Base-by-base conservation (phyloP, 2,888 invertebrate genomes). In the Lamellibrachia columna region DNA sequence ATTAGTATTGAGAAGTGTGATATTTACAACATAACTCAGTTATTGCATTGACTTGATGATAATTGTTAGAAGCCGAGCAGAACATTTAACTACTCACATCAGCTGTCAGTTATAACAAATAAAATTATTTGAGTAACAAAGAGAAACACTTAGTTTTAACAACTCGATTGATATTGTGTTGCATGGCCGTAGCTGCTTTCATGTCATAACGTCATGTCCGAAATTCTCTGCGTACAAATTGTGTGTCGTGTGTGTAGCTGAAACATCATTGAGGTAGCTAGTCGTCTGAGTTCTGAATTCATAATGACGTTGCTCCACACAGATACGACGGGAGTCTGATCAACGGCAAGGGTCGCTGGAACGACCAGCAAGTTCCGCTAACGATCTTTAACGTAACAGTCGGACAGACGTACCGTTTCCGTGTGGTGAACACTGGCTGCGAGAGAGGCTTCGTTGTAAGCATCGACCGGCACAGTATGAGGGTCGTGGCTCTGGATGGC, bases 401-500 rank as follows among this genome's bases (percentile, higher is more conserved):
- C 0, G 92, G 92, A 3, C 60, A 90, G 55, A 91, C 28, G n/a
- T 92, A 93, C 90, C 22, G 75, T 3, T 75, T 22, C 3, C 75
- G 75, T 22, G 22, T 22, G 15, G n/a, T 6, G 15, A 75, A 75
- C 75, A 75, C 75, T 3, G n/a, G 75, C 75, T 15, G 22, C 6
- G 75, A 75, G 75, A 75, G 75, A 75, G 75, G 75, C 4, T 75
- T 75, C 75, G 15, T 75, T 53, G 91, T 94, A 11, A 93, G 93
- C 53, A 92, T 94, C 2, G 94, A 94, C 92, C 90, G 90, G 8
- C 94, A 94, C 55, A 11, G 40, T n/a, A 58, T 94, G 55, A 91
- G 52, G 6, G 4, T 94, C 8, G 93, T 93, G 58, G 94, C 93
- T 75, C 11, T 91, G 7, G 94, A 94, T 90, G 94, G 94, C 3